Percentiles rank a stretch among this genome's conserved stretches.
Evolutionary conservation across 2,888 invertebrate species (phyloP).

Genomic region (Agrilus biguttatus): DNA sequence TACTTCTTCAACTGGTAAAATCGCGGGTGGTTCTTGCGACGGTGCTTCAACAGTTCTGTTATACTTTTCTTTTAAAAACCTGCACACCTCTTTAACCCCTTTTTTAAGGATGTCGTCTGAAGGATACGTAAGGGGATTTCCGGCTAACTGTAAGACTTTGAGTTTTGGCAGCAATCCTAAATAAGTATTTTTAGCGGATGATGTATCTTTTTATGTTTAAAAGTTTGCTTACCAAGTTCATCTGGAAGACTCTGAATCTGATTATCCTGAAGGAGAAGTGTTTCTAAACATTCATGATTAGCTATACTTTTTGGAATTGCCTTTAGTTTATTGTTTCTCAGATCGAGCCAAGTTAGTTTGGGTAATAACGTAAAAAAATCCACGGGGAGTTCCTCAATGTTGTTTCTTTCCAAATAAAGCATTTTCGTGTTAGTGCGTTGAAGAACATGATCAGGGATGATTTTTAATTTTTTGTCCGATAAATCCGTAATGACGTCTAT

Average conservation of each 20-base stretch:
- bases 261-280: conserved; percentile 49
- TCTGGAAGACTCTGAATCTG: conserved; percentile 41
- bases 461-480: conserved; percentile 21
- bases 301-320: conserved; percentile 41
- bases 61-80: conserved; percentile 21
- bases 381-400: conserved; percentile 37
- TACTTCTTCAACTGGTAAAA: conserved; percentile 5
- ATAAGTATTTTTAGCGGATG: conserved; percentile 2
- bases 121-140: conserved; percentile 48
- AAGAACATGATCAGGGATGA: conserved; percentile 21
- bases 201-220: not conserved
- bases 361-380: conserved; percentile 42
- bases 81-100: conserved; percentile 30
- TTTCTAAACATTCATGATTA: conserved; percentile 42
- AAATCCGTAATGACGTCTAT: conserved; percentile 27
- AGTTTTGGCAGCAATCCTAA: conserved; percentile 38
- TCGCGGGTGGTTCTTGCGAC: not conserved
- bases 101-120: conserved; percentile 35
- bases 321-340: conserved; percentile 44
- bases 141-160: conserved; percentile 43
- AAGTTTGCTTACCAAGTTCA: conserved; percentile 37
- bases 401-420: conserved; percentile 43
- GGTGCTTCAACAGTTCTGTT: conserved; percentile 8
- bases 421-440: conserved; percentile 29
- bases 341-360: conserved; percentile 47